phyloP scores from a whole-genome alignment of 2,888 invertebrate species.

The Lagria hirta region DNA sequence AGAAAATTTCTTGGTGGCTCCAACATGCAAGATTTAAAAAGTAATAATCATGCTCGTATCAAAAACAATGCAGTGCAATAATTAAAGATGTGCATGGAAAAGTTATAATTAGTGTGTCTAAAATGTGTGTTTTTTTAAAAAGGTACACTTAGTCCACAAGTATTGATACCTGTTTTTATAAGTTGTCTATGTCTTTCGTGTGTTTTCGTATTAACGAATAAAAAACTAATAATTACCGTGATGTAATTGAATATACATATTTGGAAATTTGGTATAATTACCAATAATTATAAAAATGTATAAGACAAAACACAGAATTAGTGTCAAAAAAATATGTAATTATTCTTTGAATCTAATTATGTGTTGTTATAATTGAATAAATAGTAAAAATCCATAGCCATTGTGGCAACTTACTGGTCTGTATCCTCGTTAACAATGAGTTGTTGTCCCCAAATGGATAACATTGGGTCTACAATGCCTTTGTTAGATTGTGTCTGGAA shows the following conservation, averaged over 20 bases:
- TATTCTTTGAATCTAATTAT: too few relatives aligned
- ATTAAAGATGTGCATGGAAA: conserved; percentile 45
- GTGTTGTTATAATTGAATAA: too few relatives aligned
- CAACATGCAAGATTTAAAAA: conserved; percentile 21
- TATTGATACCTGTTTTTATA: conserved; percentile 31
- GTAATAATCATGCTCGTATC: conserved; percentile 25
- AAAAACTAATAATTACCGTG: too few relatives aligned
- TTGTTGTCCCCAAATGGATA: conserved; percentile 97
- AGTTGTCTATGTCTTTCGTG: conserved; percentile 28
- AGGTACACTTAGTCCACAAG: conserved; percentile 23
- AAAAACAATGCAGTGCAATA: conserved; percentile 49
- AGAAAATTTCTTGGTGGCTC: too few relatives aligned
- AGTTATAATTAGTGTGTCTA: conserved; percentile 37
- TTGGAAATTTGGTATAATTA: too few relatives aligned
- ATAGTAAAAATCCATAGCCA: conserved; percentile 9
- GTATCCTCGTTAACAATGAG: conserved; percentile 97
- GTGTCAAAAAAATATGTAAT: too few relatives aligned
- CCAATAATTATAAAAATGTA: too few relatives aligned
- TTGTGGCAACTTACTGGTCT: conserved; percentile 84
- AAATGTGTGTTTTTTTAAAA: conserved; percentile 29
- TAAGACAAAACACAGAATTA: too few relatives aligned
- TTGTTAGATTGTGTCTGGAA: conserved; percentile 88
- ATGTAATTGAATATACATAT: too few relatives aligned
- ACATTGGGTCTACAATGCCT: conserved; percentile 98
- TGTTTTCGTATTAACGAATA: too few relatives aligned